phyloP scores from a whole-genome alignment of 2,888 invertebrate genomes.

The Pristionchus japonicus region DNA sequence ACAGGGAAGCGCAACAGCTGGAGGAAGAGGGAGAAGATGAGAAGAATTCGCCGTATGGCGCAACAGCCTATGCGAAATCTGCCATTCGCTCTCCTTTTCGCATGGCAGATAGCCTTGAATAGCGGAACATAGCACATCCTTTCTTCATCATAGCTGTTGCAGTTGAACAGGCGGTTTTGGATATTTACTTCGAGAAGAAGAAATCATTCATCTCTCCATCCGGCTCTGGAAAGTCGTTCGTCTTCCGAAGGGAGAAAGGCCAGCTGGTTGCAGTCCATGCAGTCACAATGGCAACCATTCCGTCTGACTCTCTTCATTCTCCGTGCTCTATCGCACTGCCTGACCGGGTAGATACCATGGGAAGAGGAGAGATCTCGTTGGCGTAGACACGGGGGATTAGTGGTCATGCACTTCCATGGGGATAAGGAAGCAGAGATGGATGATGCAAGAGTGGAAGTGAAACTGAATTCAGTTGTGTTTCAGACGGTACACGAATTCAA shows the following conservation, averaged over 20 bases:
- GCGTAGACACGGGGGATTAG: neutral
- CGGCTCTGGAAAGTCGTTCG: neutral
- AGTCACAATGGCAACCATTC: neutral
- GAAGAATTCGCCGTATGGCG: constrained; percentile 6
- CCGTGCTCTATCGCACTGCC: neutral
- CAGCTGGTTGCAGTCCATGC: constrained; percentile 34
- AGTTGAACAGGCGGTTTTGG: too few species aligned
- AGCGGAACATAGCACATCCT: neutral
- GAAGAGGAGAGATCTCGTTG: neutral
- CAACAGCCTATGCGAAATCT: neutral
- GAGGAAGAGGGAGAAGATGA: neutral
- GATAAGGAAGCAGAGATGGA: neutral
- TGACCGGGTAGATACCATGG: neutral
- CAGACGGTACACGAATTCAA: too few species aligned
- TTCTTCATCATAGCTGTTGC: too few species aligned
- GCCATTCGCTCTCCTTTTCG: neutral
- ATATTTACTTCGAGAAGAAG: too few species aligned
- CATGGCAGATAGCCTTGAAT: too few species aligned
- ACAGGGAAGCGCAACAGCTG: constrained; percentile 12
- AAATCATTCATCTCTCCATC: neutral
- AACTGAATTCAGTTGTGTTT: too few species aligned
- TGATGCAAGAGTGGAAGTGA: neutral
- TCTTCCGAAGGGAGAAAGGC: neutral
- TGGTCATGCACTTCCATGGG: constrained; percentile 3
- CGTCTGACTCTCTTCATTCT: neutral